phyloP scores from a whole-genome alignment of 1,140 invertebrate species.

The Idris sp. region DNA sequence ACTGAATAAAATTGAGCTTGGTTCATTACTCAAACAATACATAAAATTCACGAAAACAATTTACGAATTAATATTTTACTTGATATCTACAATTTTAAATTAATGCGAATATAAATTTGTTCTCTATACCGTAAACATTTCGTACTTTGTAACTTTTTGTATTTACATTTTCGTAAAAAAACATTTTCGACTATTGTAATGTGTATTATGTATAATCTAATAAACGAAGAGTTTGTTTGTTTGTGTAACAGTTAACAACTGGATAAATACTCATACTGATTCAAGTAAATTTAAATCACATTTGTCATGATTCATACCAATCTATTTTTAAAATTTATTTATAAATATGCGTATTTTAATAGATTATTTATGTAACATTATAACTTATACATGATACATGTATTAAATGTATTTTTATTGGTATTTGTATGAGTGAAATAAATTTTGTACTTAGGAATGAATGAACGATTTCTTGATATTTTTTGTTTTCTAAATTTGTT shows the following conservation, averaged over 20 bases:
- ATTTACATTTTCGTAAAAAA: slow-evolving; percentile 26
- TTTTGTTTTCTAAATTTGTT: too few relatives aligned
- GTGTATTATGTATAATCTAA: slow-evolving; percentile 26
- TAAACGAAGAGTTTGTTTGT: slow-evolving; percentile 22
- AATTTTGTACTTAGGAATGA: slow-evolving; percentile 35
- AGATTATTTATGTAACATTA: slow-evolving; percentile 29
- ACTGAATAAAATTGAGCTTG: too few relatives aligned
- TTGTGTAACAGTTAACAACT: slow-evolving; percentile 9
- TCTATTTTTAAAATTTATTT: slow-evolving; percentile 38
- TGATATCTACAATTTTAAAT: too few relatives aligned
- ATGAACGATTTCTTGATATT: slow-evolving; percentile 2
- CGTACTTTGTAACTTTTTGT: too few relatives aligned
- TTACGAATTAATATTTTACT: too few relatives aligned
- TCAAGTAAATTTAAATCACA: slow-evolving; percentile 10
- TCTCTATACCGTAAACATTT: too few relatives aligned
- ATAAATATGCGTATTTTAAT: slow-evolving; percentile 33
- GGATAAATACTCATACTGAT: slow-evolving; percentile 20
- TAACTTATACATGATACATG: slow-evolving; percentile 17
- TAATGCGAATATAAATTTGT: slow-evolving; percentile 4
- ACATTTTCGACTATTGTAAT: slow-evolving; percentile 17
- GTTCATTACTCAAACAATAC: too few relatives aligned
- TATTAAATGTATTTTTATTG: slow-evolving; percentile 31
- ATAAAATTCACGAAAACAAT: too few relatives aligned
- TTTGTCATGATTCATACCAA: slow-evolving; percentile 16
- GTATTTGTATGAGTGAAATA: slow-evolving; percentile 16